A percentile compares a stretch with the other conserved stretches of the same genome.
Evolutionary conservation across 1,140 invertebrate species (phyloP).

Genomic region (Drosophila elegans): DNA sequence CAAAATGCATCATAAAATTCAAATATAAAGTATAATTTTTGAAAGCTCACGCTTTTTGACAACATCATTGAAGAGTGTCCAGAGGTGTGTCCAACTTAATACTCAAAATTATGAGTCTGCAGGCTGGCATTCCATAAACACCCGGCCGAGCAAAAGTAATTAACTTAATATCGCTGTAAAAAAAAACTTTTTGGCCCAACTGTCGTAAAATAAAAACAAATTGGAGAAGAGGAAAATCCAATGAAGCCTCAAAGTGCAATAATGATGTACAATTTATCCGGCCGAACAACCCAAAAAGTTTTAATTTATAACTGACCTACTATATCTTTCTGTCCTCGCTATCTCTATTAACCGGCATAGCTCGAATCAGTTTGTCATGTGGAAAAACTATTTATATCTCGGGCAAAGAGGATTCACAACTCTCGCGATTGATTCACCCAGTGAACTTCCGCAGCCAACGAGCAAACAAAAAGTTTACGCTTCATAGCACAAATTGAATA

Average conservation of each 20-base stretch:
- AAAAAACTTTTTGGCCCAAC: constrained; percentile 55
- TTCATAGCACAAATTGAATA: constrained; percentile 82
- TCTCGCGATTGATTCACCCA: constrained; percentile 64
- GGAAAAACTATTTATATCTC: constrained; percentile 52
- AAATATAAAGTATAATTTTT: constrained; percentile 56
- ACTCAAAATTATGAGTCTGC: constrained; percentile 46
- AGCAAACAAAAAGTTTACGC: constrained; percentile 77
- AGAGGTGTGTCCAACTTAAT: constrained; percentile 55
- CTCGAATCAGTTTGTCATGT: constrained; percentile 4
- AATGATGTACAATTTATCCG: constrained; percentile 57
- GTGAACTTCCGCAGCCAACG: constrained; percentile 60
- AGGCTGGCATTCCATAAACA: constrained; percentile 40
- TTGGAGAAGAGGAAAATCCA: constrained; percentile 12
- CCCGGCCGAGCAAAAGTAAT: constrained; percentile 48
- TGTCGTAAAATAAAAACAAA: constrained; percentile 41
- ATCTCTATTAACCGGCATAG: neutral
- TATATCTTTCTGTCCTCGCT: neutral
- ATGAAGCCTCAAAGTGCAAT: constrained; percentile 55
- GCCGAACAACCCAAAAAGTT: constrained; percentile 28
- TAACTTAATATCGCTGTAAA: constrained; percentile 59
- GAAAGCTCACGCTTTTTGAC: constrained; percentile 50
- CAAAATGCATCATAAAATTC: constrained; percentile 61
- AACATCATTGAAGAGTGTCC: constrained; percentile 47
- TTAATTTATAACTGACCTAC: constrained; percentile 41
- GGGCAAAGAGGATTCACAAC: constrained; percentile 13